These are phyloP conservation scores for Paguma larvata DNA, from an alignment of 2,797 vertebrate species.

Conservation along the genomic window DNA sequence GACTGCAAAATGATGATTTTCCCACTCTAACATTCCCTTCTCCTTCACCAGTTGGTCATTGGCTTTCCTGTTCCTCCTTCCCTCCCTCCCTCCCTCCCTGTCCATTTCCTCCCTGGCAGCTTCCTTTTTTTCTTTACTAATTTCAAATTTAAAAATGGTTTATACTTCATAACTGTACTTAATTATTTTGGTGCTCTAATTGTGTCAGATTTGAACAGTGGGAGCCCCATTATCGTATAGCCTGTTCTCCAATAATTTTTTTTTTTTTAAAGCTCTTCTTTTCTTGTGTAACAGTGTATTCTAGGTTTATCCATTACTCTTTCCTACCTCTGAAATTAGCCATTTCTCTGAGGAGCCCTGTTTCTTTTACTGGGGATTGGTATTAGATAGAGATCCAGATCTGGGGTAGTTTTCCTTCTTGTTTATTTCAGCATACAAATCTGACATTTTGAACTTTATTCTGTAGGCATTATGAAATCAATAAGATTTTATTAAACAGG, in stretches of 20 bases:
- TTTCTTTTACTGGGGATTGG: background rate
- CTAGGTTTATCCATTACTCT: background rate
- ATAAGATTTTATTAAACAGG: background rate
- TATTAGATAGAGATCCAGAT: slow-evolving; percentile 25
- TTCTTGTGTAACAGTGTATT: background rate
- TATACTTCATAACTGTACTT: background rate
- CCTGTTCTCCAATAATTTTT: background rate
- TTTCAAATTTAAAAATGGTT: background rate
- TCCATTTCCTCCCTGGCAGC: background rate
- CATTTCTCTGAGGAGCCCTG: background rate
- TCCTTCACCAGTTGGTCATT: background rate
- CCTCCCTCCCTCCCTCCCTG: background rate
- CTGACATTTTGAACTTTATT: slow-evolving; percentile 31
- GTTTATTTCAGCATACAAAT: slow-evolving; percentile 44
- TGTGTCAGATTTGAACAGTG: background rate
- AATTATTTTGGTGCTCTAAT: background rate
- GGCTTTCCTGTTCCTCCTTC: background rate
- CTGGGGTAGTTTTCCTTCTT: slow-evolving; percentile 33
- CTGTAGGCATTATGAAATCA: slow-evolving; percentile 3
- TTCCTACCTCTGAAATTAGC: background rate
- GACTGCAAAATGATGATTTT: background rate
- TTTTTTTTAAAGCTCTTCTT: background rate
- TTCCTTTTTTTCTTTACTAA: background rate
- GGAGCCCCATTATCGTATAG: background rate
- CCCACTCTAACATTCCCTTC: background rate